These are phyloP conservation scores for Lacerta bilineata DNA, from an alignment of 2,797 vertebrate species.

Conservation along the genomic window DNA sequence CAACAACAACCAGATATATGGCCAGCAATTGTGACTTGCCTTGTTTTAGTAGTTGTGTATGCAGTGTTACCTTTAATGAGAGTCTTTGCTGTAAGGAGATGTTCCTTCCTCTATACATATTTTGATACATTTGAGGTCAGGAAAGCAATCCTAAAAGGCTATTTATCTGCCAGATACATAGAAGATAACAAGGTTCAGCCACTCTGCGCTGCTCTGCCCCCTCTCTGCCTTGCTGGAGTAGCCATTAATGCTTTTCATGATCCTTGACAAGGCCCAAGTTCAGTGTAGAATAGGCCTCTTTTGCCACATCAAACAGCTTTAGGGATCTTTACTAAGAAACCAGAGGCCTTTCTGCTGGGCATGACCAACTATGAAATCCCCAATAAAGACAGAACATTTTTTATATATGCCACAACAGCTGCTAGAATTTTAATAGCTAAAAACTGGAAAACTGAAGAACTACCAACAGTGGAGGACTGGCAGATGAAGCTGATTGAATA, in stretches of 20 bases:
- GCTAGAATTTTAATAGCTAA: too few species aligned
- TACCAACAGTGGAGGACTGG: too few species aligned
- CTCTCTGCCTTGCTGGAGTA: background rate
- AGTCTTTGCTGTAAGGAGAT: background rate
- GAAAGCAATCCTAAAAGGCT: background rate
- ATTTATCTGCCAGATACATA: rapidly evolving
- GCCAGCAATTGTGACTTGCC: rapidly evolving
- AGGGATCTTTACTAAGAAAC: constrained; percentile 5
- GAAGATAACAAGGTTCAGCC: background rate
- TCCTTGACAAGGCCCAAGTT: background rate
- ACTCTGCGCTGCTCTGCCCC: background rate
- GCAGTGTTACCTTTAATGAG: background rate
- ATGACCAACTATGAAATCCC: too few species aligned
- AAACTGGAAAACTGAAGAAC: too few species aligned
- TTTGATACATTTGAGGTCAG: background rate
- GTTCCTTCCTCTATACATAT: background rate
- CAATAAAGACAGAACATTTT: too few species aligned
- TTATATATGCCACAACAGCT: too few species aligned
- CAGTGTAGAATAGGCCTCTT: background rate
- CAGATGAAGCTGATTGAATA: too few species aligned
- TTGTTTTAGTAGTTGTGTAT: background rate
- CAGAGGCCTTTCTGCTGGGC: too few species aligned
- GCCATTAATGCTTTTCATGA: background rate
- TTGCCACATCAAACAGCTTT: background rate
- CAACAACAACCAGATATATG: too few species aligned